Conservation (phyloP, 1,140 invertebrate species). For the Drosophila yakuba region DNA sequence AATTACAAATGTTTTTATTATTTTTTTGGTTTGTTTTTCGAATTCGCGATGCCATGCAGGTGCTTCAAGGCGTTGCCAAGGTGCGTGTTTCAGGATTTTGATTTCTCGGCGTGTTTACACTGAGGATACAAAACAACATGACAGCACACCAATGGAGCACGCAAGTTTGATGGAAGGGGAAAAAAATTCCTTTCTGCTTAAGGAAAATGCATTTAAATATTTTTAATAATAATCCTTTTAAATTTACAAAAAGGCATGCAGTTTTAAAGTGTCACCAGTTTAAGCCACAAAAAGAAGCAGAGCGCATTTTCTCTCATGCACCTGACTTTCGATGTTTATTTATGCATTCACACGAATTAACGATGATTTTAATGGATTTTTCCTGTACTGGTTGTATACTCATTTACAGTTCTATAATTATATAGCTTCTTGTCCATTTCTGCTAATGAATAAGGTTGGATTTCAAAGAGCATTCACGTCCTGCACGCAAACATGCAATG, state of each 20-base stretch:
- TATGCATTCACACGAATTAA: background rate
- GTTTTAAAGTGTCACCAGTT: too few relatives aligned
- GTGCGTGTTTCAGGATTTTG: conserved; percentile 42
- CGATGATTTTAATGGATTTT: conserved; percentile 63
- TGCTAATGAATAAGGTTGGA: conserved; percentile 70
- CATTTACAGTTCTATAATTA: conserved; percentile 15
- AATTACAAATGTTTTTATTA: conserved; percentile 59
- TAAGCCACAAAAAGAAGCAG: background rate
- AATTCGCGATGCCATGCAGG: conserved; percentile 49
- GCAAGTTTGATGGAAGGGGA: background rate
- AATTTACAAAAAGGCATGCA: too few relatives aligned
- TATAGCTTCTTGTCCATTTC: conserved; percentile 46
- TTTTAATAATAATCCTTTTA: background rate
- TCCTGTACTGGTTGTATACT: conserved; percentile 32
- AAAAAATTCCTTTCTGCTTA: background rate
- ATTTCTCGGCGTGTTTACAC: conserved; percentile 53
- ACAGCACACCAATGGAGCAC: background rate
- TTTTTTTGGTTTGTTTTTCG: conserved; percentile 34
- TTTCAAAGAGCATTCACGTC: conserved; percentile 38
- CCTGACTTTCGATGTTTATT: conserved; percentile 2
- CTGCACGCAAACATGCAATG: conserved; percentile 60
- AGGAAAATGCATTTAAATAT: too few relatives aligned
- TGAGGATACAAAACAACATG: conserved; percentile 27
- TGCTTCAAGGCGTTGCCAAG: conserved; percentile 50
- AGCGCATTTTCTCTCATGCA: background rate